phyloP scores from a whole-genome alignment of 2,113 vertebrate genomes.

The Peromyscus polionotus region DNA sequence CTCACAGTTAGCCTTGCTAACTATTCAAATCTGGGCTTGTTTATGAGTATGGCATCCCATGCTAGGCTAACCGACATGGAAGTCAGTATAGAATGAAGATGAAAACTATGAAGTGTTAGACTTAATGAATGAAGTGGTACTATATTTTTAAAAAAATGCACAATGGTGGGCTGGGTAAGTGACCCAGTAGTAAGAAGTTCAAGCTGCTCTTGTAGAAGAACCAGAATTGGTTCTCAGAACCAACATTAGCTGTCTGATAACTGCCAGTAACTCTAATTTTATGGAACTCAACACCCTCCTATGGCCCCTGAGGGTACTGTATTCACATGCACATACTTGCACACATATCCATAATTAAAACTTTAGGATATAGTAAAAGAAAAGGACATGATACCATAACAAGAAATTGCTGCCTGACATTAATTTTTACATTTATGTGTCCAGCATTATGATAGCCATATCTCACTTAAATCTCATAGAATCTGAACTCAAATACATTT shows the following conservation, averaged over 20 bases:
- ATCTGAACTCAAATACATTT: background rate
- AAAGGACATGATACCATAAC: background rate
- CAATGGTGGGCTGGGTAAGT: background rate
- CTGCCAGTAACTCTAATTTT: background rate
- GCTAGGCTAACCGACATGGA: background rate
- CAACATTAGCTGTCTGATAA: background rate
- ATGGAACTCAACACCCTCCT: background rate
- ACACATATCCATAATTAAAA: background rate
- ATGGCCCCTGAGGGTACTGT: too few relatives aligned
- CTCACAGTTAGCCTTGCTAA: background rate
- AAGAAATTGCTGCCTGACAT: background rate
- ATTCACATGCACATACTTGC: background rate
- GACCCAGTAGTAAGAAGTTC: background rate
- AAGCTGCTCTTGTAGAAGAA: background rate
- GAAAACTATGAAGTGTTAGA: background rate
- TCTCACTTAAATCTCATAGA: slow-evolving; percentile 14
- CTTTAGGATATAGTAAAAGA: background rate
- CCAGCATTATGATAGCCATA: background rate
- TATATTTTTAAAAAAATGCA: background rate
- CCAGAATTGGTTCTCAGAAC: background rate
- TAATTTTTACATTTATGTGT: background rate
- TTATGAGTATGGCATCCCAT: background rate
- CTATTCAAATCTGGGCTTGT: background rate
- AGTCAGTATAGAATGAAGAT: background rate
- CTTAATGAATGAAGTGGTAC: background rate